Conservation (phyloP, 2,797 vertebrate species). For the Alcedo quadribrachys region DNA sequence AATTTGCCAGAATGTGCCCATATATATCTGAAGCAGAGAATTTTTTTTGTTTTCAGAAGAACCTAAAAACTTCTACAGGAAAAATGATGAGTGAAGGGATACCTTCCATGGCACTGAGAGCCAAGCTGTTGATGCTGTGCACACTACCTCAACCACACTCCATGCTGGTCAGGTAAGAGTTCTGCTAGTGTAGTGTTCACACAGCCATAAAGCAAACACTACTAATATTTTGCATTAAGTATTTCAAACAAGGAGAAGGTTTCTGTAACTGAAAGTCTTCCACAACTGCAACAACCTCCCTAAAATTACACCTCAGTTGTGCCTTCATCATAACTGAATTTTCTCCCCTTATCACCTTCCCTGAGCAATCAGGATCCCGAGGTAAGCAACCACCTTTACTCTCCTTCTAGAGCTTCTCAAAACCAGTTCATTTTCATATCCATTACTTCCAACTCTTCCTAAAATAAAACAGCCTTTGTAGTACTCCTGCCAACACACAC, state of each 20-base stretch:
- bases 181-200: neutral
- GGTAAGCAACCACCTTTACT: neutral
- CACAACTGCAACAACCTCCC: neutral
- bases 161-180: neutral
- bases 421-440: neutral
- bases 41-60: neutral
- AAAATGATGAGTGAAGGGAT: neutral
- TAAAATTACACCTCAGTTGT: neutral
- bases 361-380: neutral
- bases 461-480: neutral
- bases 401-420: neutral
- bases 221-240: neutral
- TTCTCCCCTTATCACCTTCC: neutral
- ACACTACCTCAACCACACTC: fast-evolving
- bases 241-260: neutral
- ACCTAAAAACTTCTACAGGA: neutral
- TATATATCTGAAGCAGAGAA: neutral
- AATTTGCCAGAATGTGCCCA: neutral
- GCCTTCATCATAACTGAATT: neutral
- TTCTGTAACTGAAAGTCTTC: neutral
- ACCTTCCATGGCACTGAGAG: neutral
- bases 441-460: neutral
- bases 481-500: neutral
- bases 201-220: neutral
- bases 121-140: neutral